phyloP scores from a whole-genome alignment of 2,113 vertebrate species.

The Plecturocebus donacophilus region DNA sequence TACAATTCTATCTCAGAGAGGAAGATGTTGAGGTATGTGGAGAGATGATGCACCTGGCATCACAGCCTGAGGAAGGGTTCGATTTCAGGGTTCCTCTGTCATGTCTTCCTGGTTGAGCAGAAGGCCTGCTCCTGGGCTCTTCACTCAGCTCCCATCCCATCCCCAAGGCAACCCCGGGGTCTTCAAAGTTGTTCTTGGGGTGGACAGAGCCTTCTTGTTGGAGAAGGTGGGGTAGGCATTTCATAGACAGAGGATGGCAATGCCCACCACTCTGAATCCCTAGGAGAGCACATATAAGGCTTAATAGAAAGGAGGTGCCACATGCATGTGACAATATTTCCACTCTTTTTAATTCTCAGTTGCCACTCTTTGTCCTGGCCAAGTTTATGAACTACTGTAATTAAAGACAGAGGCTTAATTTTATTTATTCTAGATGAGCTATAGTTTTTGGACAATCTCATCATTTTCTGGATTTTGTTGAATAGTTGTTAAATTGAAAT shows the following conservation, averaged over 20 bases:
- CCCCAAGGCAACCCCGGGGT: no score
- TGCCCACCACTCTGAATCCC: background rate
- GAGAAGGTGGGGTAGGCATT: background rate
- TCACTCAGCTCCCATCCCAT: background rate
- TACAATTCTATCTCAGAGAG: background rate
- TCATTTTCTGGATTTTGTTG: background rate
- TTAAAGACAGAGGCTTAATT: background rate
- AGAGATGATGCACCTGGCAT: background rate
- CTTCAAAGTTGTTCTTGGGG: background rate
- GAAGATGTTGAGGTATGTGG: background rate
- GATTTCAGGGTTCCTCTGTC: background rate
- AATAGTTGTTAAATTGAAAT: background rate
- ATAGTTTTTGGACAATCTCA: background rate
- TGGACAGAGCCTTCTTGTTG: background rate
- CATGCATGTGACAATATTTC: rapidly evolving
- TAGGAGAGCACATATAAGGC: background rate
- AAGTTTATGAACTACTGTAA: background rate
- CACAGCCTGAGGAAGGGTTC: background rate
- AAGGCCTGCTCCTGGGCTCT: background rate
- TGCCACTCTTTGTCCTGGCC: background rate
- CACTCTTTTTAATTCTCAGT: background rate
- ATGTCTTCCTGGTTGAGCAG: background rate
- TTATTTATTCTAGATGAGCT: background rate
- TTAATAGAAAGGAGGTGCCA: background rate
- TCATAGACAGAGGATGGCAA: background rate